phyloP scores from a whole-genome alignment of 2,113 vertebrate species.

The Morone chrysops region DNA sequence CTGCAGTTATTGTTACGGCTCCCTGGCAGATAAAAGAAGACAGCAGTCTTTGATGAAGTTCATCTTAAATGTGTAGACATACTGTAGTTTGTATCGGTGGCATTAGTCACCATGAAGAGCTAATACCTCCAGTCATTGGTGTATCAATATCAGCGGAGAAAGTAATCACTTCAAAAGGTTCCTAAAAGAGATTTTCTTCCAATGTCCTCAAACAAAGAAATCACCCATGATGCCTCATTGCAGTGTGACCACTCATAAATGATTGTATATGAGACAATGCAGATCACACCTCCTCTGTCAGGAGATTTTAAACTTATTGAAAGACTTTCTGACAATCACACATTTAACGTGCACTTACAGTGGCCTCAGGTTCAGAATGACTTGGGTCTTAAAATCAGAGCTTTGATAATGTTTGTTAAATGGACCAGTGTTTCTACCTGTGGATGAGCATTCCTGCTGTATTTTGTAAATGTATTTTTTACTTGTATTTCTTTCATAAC shows the following conservation, averaged over 20 bases:
- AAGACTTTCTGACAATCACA: conserved; percentile 27
- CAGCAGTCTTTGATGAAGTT: conserved; percentile 42
- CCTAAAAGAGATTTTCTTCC: conserved; percentile 2
- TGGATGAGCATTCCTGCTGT: conserved; percentile 81
- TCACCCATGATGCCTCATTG: conserved; percentile 42
- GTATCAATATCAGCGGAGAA: conserved; percentile 12
- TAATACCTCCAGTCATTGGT: conserved; percentile 44
- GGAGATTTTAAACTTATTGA: conserved; percentile 2
- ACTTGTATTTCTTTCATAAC: conserved; percentile 17
- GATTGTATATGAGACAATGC: conserved; percentile 46
- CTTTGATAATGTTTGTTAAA: conserved; percentile 31
- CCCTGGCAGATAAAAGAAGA: conserved; percentile 53
- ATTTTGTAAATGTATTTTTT: conserved; percentile 53
- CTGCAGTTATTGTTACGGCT: conserved; percentile 55
- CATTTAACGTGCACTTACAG: conserved; percentile 64
- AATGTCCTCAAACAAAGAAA: conserved; percentile 16
- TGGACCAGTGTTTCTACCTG: conserved; percentile 75
- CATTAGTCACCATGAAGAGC: conserved; percentile 44
- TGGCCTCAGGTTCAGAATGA: conserved; percentile 43
- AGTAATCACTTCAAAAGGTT: background rate
- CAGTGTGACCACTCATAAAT: conserved; percentile 45
- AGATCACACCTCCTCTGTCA: conserved; percentile 19
- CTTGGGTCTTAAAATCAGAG: conserved; percentile 43
- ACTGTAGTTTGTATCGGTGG: conserved; percentile 42
- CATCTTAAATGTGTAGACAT: conserved; percentile 51